Conservation (phyloP, 1,140 invertebrate species). For the Callitettix versicolor region DNA sequence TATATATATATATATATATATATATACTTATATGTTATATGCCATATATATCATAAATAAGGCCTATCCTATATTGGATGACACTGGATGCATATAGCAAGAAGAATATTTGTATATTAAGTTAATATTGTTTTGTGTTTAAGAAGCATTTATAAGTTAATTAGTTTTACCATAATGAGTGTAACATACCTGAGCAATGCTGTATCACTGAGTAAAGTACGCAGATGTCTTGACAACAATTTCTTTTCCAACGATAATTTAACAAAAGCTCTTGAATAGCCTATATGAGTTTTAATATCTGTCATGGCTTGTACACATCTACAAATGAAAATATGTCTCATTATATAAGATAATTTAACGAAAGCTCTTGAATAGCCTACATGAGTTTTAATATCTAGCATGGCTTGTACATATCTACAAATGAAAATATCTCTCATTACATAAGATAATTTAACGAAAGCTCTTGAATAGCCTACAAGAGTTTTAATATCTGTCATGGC, state of each 20-base stretch:
- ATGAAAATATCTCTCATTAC: no score
- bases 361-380: slow-evolving; percentile 95
- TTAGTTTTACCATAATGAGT: no score
- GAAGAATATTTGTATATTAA: no score
- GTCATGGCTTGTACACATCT: slow-evolving; percentile 92
- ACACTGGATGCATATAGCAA: no score
- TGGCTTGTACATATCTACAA: slow-evolving; percentile 82
- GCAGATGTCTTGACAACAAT: slow-evolving; percentile 83
- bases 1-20: no score
- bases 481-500: slow-evolving; percentile 95
- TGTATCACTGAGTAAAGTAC: slow-evolving; percentile 76
- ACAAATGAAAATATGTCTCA: no score
- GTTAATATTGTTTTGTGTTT: no score
- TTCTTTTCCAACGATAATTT: slow-evolving; percentile 96
- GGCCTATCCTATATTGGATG: no score
- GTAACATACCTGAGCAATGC: slow-evolving; percentile 61
- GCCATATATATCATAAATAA: no score
- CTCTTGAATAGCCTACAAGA: slow-evolving; percentile 92
- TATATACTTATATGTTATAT: no score
- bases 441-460: slow-evolving; percentile 86
- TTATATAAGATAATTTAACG: slow-evolving; percentile 80
- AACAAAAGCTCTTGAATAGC: slow-evolving; percentile 93
- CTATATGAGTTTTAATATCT: slow-evolving; percentile 96
- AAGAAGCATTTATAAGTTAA: no score
- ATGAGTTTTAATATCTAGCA: slow-evolving; percentile 95